Conservation (phyloP, 2,113 vertebrate genomes). For the Bothrops jararaca region DNA sequence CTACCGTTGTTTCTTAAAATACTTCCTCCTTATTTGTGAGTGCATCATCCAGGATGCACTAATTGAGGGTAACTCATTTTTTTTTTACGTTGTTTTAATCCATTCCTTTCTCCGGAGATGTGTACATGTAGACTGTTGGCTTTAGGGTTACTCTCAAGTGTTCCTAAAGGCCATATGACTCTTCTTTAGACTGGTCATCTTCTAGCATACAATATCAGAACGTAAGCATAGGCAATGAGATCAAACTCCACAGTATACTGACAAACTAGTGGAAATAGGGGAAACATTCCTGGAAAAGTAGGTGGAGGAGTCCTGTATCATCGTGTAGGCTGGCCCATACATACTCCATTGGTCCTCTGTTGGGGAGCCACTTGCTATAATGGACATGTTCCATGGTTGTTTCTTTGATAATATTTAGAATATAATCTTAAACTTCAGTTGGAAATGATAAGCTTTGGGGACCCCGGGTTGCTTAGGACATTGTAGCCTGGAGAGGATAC, state of each 20-base stretch:
- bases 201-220: not conserved
- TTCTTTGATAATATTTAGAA: not conserved
- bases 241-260: not conserved
- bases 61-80: not conserved
- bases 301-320: not conserved
- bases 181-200: too few relatives aligned
- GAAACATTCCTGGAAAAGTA: not conserved
- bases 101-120: not conserved
- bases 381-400: not conserved
- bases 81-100: not conserved
- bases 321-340: not conserved
- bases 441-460: not conserved
- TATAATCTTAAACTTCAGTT: not conserved
- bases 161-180: not conserved
- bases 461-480: not conserved
- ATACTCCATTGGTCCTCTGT: not conserved
- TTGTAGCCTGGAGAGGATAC: not conserved
- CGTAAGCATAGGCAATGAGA: not conserved
- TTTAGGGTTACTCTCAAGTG: too few relatives aligned
- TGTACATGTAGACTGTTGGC: not conserved
- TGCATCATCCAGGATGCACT: not conserved
- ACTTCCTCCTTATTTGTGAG: not conserved
- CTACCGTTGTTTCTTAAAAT: not conserved
- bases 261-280: not conserved
- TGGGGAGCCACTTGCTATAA: not conserved